Percentiles rank a stretch among this genome's conserved stretches.
Conservation (phyloP, 2,113 vertebrate genomes). For the Alligator sinensis region DNA sequence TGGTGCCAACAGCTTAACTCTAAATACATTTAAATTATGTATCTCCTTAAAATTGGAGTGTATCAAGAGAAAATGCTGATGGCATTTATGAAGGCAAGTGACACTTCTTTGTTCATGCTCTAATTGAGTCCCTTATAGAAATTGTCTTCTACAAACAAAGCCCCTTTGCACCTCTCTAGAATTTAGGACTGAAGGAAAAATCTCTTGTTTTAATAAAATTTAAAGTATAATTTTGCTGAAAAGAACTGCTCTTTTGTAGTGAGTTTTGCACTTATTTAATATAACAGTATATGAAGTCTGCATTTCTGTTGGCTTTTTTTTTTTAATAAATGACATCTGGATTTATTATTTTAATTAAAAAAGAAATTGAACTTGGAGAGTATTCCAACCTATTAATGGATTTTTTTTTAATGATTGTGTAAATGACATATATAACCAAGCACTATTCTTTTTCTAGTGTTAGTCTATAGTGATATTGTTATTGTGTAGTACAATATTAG, state of each 20-base stretch:
- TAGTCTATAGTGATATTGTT: neutral
- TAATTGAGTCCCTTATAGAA: constrained; percentile 49
- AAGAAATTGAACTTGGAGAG: constrained; percentile 70
- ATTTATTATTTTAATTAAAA: constrained; percentile 79
- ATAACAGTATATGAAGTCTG: neutral
- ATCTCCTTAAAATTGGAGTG: constrained; percentile 45
- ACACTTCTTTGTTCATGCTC: constrained; percentile 60
- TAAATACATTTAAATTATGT: constrained; percentile 23
- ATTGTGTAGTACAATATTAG: constrained; percentile 21
- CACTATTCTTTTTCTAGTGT: constrained; percentile 15
- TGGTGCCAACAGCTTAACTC: constrained; percentile 41
- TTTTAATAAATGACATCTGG: constrained; percentile 55
- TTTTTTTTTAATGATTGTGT: constrained; percentile 40
- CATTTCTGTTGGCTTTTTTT: constrained; percentile 14
- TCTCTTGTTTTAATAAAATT: rapidly evolving
- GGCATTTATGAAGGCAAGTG: constrained; percentile 42
- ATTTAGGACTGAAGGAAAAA: constrained; percentile 17
- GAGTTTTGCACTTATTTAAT: neutral
- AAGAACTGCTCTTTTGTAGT: neutral
- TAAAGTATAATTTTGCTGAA: constrained; percentile 37
- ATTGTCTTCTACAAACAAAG: neutral
- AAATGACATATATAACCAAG: constrained; percentile 24
- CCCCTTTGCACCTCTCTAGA: constrained; percentile 23
- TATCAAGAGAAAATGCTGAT: constrained; percentile 22
- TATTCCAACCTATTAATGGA: constrained; percentile 66